Evolutionary conservation across 2,888 invertebrate species (phyloP), one percentile per base, ranked within the genome.

Genomic region (Parnassius smintheus): DNA sequence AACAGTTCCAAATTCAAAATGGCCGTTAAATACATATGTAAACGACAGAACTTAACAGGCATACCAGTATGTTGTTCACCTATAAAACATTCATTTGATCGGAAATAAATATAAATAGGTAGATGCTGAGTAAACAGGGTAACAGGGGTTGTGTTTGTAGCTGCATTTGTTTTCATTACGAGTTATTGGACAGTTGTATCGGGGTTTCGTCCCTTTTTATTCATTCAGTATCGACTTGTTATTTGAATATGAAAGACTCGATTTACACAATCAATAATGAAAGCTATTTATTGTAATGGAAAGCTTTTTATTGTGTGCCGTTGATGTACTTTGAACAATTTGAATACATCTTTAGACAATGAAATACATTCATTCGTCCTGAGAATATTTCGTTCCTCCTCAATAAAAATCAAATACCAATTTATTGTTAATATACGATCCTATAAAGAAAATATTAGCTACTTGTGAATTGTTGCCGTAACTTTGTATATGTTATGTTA

Each of bases 91-190:
- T 76, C 75, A 71, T 77, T 81, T 80, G 76, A 82, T 81, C 75
- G 75, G 74, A 71, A 80, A 69, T 59, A 70, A 82, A 82, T 79
- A 77, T n/a, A n/a, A 78, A 75, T 81, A 75, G 69, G 73, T 68
- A 72, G 71, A 72, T 78, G 78, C 80, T 74, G 74, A 77, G 73
- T 79, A 80, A 82, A 80, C 76, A 80, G 80, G 80, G 80, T 81
- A 82, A 80, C 76, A 80, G 80, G 80, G 80, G 81, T 82, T 82
- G 77, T 73, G 75, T 74, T 80, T 77, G 77, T 76, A 78, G 80
- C 77, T 78, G 82, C 82, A 85, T 86, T 85, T 85, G 82, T 86
- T 86, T 83, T 83, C 81, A 85, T 85, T 83, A 82, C 80, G 80
- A 80, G 77, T 81, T 85, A 86, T 85, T 81, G 81, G 82, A 80